A percentile compares a stretch with the other conserved stretches of the same genome.
Evolutionary conservation across 2,888 invertebrate species (phyloP).

Genomic region (Chydorus sphaericus): DNA sequence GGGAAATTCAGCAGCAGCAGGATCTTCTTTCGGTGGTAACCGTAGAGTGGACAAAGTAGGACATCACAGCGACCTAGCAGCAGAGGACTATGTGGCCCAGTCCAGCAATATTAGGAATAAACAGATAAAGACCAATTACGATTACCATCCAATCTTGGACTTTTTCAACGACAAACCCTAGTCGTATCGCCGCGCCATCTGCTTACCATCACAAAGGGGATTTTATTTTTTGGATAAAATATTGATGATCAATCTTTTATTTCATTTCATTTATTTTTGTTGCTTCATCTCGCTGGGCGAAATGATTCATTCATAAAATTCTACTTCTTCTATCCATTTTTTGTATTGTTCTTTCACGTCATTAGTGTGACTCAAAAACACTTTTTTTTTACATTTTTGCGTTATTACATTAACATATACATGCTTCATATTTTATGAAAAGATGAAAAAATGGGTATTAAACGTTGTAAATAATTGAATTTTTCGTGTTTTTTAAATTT

Average conservation of each 20-base stretch:
- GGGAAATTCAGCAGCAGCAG: background rate
- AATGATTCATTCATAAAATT: background rate
- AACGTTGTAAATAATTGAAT: no score
- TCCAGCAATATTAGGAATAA: slow-evolving; percentile 23
- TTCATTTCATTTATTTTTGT: background rate
- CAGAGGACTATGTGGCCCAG: background rate
- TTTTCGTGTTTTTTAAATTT: no score
- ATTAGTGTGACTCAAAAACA: no score
- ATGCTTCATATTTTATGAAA: no score
- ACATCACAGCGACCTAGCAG: background rate
- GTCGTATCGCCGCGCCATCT: background rate
- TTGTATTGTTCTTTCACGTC: no score
- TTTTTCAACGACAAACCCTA: slow-evolving; percentile 37
- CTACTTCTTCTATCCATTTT: no score
- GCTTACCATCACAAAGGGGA: no score
- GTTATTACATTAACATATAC: no score
- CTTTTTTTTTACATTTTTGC: no score
- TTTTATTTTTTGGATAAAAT: background rate
- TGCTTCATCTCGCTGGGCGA: background rate
- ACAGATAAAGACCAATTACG: slow-evolving; percentile 53
- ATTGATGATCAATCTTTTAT: background rate
- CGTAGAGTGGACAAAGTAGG: background rate
- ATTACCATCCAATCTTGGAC: slow-evolving; percentile 68
- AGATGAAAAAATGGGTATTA: no score
- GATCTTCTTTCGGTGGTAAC: background rate